Percentiles rank a stretch among this genome's conserved stretches.
Conservation (phyloP, 2,113 vertebrate species). For the Centropus bengalensis region DNA sequence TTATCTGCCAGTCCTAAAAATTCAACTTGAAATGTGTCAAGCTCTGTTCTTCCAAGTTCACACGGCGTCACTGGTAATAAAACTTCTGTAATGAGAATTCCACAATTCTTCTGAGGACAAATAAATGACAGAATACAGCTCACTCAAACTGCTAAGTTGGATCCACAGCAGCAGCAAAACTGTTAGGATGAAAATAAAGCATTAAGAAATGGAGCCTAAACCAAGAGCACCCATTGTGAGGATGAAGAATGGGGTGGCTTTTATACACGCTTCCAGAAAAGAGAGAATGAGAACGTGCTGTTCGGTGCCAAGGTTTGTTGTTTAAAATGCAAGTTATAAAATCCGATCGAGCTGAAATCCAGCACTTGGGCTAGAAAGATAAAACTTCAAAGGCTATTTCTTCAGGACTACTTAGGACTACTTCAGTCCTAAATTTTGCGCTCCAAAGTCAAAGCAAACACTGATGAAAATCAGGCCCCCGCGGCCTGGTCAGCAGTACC, state of each 20-base stretch:
- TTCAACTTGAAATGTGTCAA: not conserved
- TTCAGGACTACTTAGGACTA: not conserved
- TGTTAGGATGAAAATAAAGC: not conserved
- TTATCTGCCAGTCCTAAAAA: not conserved
- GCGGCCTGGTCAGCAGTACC: not conserved
- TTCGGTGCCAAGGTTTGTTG: not conserved
- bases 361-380: not conserved
- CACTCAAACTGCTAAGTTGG: not conserved
- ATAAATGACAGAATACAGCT: not conserved
- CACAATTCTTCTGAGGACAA: not conserved
- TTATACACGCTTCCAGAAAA: not conserved
- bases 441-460: slow-evolving; percentile 6
- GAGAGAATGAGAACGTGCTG: not conserved
- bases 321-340: slow-evolving; percentile 2
- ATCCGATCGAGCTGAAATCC: not conserved
- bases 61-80: not conserved
- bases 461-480: not conserved
- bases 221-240: not conserved
- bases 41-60: not conserved
- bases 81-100: not conserved
- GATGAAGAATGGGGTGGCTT: not conserved
- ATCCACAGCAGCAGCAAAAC: not conserved
- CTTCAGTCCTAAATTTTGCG: not conserved
- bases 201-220: not conserved
- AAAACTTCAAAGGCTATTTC: not conserved